Base-by-base conservation (phyloP, 1,140 invertebrate species). In the Vollenhovia emeryi region DNA sequence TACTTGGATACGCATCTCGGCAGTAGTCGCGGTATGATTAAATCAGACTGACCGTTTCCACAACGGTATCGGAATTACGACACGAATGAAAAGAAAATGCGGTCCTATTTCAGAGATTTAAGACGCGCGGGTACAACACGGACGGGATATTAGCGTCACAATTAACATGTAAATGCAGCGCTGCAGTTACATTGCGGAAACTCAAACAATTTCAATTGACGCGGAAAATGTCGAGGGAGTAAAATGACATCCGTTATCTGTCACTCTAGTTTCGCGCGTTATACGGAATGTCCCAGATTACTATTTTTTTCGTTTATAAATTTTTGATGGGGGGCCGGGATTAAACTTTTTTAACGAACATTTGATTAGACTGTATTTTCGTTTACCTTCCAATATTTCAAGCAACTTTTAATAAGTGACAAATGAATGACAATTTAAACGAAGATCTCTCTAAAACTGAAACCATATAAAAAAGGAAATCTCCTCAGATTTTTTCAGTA, bases 21-120 rank as follows among this genome's bases (percentile, higher is more conserved):
- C 64, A 66, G 59, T 55, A 83, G 69, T 52, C 40, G n/a, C 27
- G 3, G 27, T 52, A 15, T 59, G 78, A 83, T 83, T 79, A 82
- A 76, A 66, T 69, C 59, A 6, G 8, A 21, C 40, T n/a, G 48
- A 8, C 30, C 62, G 18, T 15, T 21, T 18, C 24, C 33, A 45
- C 15, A 27, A n/a, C 7, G 59, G 4, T 48, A 48, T 59, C 36
- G 30, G 62, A 43, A 48, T 60, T 45, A 18, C 15, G 30, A 69
- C 8, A 18, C 13, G 40, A 48, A 11, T 36, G n/a, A 55, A n/a
- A 64, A 64, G n/a, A 27, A n/a, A 43, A 57, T 15, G 62, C 52
- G 71, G 36, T 84, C 27, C 36, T 59, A 45, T 78, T 45, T 86
- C 21, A 9, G 33, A 36, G 3, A 45, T 45, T 59, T 43, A 40